Base-by-base conservation (phyloP, 2,888 invertebrate genomes). In the Sphaerophoria rueppellii region DNA sequence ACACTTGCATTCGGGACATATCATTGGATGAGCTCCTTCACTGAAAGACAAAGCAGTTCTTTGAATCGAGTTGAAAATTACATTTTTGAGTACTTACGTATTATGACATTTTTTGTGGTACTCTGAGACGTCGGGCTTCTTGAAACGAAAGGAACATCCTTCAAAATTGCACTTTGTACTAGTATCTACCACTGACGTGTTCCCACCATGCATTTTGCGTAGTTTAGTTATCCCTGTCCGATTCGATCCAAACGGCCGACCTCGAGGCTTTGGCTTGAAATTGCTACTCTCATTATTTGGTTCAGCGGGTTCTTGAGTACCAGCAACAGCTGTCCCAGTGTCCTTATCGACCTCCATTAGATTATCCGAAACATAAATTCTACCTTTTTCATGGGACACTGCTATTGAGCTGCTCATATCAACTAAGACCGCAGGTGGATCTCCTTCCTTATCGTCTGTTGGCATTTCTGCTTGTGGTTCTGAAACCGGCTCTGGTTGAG, bases 1-100 rank as follows among this genome's bases (percentile, higher is more conserved):
- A 0, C 93, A 89, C 40, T 88, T 91, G 90, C 97, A 97, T 89
- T 96, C 95, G 0, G 94, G 94, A 91, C 97, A 97, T 37, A 90
- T 86, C 89, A 91, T 90, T 0, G 89, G 86, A 12, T 88, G 90
- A 1, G 87, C 70, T 34, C 48, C 52, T 24, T 87, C 86, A 24
- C 88, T 87, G 32, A 55, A 79, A 46, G 16, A 69, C 50, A 61
- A n/a, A 50, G 6, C 52, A 52, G n/a, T 43, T 43, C 9, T 35
- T 37, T 48, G 11, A 11, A 24, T 4, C 11, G 2, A 16, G 9
- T 57, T 24, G 32, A 4, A 24, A 24, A 6, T 4, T 4, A 0
- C 1, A 2, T 50, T 11, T 4, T 14, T 2, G n/a, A 4, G 24
- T 43, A 77, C 79, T 77, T 87, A 89, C 89, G 88, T 88, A 5